Evolutionary conservation across 1,140 invertebrate species (phyloP).

Genomic region (Centruroides vittatus): DNA sequence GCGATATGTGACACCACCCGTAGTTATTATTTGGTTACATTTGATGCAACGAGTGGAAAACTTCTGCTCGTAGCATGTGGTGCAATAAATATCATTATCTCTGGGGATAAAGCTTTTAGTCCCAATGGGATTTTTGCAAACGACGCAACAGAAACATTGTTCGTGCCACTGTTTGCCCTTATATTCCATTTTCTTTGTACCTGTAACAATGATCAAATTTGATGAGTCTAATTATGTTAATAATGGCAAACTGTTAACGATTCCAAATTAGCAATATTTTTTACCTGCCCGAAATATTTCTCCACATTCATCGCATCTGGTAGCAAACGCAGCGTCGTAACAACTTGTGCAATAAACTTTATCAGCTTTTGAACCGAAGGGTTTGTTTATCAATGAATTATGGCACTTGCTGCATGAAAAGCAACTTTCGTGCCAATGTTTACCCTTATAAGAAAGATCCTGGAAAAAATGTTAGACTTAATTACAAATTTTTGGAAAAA

Average conservation of each 20-base stretch:
- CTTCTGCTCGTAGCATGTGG: slow-evolving; percentile 43
- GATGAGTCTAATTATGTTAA: too few species aligned
- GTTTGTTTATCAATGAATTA: slow-evolving; percentile 89
- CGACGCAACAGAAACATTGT: slow-evolving; percentile 97
- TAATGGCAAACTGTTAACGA: too few species aligned
- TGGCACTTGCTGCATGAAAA: slow-evolving; percentile 97
- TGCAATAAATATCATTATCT: slow-evolving; percentile 96
- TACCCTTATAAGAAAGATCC: slow-evolving; percentile 99
- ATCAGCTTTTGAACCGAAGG: slow-evolving; percentile 74
- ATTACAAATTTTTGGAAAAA: slow-evolving; percentile 11
- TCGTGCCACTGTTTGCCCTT: slow-evolving; percentile 99
- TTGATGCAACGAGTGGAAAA: slow-evolving; percentile 96
- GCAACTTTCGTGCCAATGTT: slow-evolving; percentile 98
- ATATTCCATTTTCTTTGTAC: slow-evolving; percentile 97
- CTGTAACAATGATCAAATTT: slow-evolving; percentile 34
- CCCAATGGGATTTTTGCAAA: slow-evolving; percentile 96
- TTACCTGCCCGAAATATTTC: slow-evolving; percentile 97
- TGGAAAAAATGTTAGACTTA: slow-evolving; percentile 30
- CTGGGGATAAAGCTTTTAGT: slow-evolving; percentile 98
- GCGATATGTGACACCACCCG: slow-evolving; percentile 97
- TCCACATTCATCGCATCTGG: slow-evolving; percentile 93
- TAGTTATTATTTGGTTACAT: slow-evolving; percentile 97
- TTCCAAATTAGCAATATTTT: slow-evolving; percentile 19
- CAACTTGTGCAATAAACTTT: slow-evolving; percentile 71
- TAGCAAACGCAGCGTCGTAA: slow-evolving; percentile 96